phyloP scores from a whole-genome alignment of 1,140 invertebrate genomes.

The Leucophenga varia region DNA sequence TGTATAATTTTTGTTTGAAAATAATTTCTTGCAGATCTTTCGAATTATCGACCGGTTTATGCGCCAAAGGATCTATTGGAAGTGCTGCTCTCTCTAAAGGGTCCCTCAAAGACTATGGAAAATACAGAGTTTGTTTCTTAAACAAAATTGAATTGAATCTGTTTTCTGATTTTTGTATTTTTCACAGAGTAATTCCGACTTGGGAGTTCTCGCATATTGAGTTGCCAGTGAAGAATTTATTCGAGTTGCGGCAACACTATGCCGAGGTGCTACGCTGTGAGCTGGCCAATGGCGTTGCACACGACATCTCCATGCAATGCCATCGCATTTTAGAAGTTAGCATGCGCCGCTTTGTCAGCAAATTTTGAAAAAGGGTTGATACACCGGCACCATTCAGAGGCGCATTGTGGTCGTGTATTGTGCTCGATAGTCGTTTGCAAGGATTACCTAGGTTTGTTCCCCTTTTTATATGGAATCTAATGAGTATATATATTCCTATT shows the following conservation, averaged over 20 bases:
- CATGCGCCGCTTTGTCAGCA: constrained; percentile 53
- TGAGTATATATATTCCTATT: neutral
- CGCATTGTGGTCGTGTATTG: constrained; percentile 47
- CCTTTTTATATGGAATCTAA: neutral
- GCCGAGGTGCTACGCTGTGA: constrained; percentile 41
- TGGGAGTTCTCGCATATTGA: constrained; percentile 89
- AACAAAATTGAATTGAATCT: too few species aligned
- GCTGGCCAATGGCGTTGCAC: constrained; percentile 16
- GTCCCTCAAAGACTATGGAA: constrained; percentile 72
- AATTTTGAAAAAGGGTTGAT: constrained; percentile 48
- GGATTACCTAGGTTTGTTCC: constrained; percentile 32
- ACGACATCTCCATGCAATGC: constrained; percentile 35
- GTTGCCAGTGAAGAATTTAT: constrained; percentile 78
- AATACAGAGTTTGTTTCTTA: constrained; percentile 58
- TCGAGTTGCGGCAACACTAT: constrained; percentile 54
- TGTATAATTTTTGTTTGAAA: too few species aligned
- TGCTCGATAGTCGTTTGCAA: constrained; percentile 46
- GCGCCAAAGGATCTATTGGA: constrained; percentile 95
- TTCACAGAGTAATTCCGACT: constrained; percentile 58
- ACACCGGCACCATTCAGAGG: constrained; percentile 49
- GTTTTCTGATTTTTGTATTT: neutral
- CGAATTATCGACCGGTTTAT: constrained; percentile 89
- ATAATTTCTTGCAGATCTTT: constrained; percentile 80
- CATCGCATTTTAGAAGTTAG: constrained; percentile 39
- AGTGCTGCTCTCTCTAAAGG: constrained; percentile 80